phyloP scores from a whole-genome alignment of 2,113 vertebrate species.

The Forbesichthys agassizii region DNA sequence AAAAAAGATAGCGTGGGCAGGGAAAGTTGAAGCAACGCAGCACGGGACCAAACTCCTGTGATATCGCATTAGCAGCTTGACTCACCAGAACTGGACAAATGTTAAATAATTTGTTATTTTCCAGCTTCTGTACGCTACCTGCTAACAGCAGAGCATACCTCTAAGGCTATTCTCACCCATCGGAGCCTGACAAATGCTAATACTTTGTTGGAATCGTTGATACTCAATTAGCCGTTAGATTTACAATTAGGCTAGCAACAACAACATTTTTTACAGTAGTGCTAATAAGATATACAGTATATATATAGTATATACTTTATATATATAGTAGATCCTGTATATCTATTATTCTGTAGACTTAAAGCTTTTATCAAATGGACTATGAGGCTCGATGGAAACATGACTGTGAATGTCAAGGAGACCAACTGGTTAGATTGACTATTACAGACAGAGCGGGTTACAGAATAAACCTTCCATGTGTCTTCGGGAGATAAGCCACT shows the following conservation, averaged over 20 bases:
- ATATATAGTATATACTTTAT: conserved; percentile 9
- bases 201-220: conserved; percentile 38
- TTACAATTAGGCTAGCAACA: conserved; percentile 27
- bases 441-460: conserved; percentile 2
- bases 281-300: conserved; percentile 51
- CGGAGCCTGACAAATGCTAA: no score
- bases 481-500: neutral
- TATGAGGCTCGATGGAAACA: neutral
- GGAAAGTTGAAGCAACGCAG: conserved; percentile 32
- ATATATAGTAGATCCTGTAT: conserved; percentile 2
- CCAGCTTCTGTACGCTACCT: conserved; percentile 45
- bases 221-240: conserved; percentile 49
- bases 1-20: conserved; percentile 14
- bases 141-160: conserved; percentile 53
- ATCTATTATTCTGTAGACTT: neutral
- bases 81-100: conserved; percentile 58
- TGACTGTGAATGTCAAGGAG: conserved; percentile 12
- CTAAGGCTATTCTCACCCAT: neutral
- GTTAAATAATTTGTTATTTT: conserved; percentile 61
- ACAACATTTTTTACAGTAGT: conserved; percentile 29
- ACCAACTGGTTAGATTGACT: neutral
- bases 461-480: neutral
- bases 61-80: conserved; percentile 55
- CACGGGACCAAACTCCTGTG: conserved; percentile 24
- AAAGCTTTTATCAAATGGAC: conserved; percentile 6